Conservation (phyloP, 2,888 invertebrate genomes). For the Drosophila stalkeri region DNA sequence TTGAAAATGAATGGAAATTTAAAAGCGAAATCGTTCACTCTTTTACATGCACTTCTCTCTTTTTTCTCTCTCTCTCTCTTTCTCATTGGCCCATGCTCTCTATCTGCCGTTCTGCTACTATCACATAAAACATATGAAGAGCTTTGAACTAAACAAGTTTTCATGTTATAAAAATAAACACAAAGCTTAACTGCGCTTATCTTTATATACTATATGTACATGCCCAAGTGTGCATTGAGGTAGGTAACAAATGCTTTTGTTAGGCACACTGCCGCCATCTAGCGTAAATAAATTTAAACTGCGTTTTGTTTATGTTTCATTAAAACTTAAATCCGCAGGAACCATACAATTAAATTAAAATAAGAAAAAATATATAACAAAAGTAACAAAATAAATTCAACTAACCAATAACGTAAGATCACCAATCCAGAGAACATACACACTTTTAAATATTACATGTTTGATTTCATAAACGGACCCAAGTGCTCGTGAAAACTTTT, state of each 20-base stretch:
- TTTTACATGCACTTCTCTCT: conserved; percentile 1
- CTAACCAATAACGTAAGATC: background rate
- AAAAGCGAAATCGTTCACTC: background rate
- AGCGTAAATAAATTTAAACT: background rate
- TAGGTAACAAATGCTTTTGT: background rate
- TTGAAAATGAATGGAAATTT: background rate
- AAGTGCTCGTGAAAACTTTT: conserved; percentile 87
- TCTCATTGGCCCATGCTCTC: background rate
- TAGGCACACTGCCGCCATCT: conserved; percentile 4
- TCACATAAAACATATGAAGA: background rate
- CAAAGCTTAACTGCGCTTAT: background rate
- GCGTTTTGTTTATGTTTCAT: background rate
- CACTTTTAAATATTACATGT: conserved; percentile 63
- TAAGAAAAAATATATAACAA: background rate
- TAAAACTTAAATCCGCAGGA: background rate
- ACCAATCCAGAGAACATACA: background rate
- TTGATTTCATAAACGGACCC: conserved; percentile 89
- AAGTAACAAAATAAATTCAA: background rate
- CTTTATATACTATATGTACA: background rate
- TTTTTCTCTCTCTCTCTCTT: background rate
- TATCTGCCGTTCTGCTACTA: background rate
- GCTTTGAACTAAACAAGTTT: conserved; percentile 11
- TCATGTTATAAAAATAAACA: background rate
- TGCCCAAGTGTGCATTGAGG: background rate
- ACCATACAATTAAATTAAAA: background rate